Conservation (phyloP, 2,113 vertebrate species). For the Amia ocellicauda region DNA sequence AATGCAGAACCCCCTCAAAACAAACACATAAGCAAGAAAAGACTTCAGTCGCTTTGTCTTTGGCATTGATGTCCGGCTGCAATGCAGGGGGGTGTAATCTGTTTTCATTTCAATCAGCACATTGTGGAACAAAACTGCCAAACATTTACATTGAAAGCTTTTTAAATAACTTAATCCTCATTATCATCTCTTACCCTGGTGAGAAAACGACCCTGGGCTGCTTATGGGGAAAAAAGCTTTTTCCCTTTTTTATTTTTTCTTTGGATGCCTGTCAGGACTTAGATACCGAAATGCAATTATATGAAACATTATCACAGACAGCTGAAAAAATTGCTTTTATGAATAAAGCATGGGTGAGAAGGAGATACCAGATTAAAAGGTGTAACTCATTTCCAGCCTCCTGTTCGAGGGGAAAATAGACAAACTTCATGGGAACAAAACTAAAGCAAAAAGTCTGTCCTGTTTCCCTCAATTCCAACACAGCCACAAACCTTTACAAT, state of each 20-base stretch:
- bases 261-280: not conserved
- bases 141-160: not conserved
- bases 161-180: constrained; percentile 4
- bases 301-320: not conserved
- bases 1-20: too few relatives aligned
- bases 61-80: too few relatives aligned
- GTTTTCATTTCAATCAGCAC: not conserved
- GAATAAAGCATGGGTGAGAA: not conserved
- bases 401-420: too few relatives aligned
- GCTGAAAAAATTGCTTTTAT: not conserved
- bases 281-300: not conserved
- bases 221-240: not conserved
- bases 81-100: not conserved
- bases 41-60: too few relatives aligned
- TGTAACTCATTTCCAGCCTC: not conserved
- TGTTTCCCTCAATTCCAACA: too few relatives aligned
- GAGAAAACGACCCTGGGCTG: too few relatives aligned
- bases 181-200: not conserved
- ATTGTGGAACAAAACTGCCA: not conserved
- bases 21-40: too few relatives aligned
- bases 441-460: too few relatives aligned
- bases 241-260: not conserved
- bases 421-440: too few relatives aligned
- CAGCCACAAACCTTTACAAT: too few relatives aligned
- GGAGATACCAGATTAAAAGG: not conserved